Evolutionary conservation across 2,888 invertebrate genomes (phyloP).

Genomic region (Pilophorus perplexus): DNA sequence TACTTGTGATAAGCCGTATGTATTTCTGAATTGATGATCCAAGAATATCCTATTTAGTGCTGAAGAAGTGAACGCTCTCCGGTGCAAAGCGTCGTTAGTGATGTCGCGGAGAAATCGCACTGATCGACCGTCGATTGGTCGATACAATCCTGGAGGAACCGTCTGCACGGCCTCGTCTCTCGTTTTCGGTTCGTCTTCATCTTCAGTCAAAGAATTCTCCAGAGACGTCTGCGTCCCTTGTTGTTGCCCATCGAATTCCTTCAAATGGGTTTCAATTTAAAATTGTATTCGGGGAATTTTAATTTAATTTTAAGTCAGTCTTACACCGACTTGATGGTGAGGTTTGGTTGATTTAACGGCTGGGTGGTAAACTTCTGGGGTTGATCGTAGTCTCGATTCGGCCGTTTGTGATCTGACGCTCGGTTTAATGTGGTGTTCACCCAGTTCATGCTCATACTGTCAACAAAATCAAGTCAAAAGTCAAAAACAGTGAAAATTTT

Average conservation of each 20-base stretch:
- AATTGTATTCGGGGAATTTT: neutral
- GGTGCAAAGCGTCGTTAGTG: slow-evolving; percentile 59
- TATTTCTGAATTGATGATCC: slow-evolving; percentile 56
- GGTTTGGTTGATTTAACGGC: slow-evolving; percentile 12
- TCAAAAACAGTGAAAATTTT: no score
- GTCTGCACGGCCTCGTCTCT: slow-evolving; percentile 30
- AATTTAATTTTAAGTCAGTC: neutral
- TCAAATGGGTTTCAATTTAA: no score
- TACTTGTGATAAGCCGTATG: slow-evolving; percentile 55
- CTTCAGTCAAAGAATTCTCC: slow-evolving; percentile 44
- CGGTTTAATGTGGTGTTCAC: slow-evolving; percentile 14
- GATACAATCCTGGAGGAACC: slow-evolving; percentile 35
- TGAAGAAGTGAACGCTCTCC: slow-evolving; percentile 57
- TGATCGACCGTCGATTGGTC: slow-evolving; percentile 51
- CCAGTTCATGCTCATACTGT: slow-evolving; percentile 21
- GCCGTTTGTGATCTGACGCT: slow-evolving; percentile 3
- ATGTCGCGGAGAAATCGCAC: slow-evolving; percentile 55
- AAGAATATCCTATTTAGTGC: slow-evolving; percentile 57
- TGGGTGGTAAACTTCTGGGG: slow-evolving; percentile 28
- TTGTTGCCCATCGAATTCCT: slow-evolving; percentile 20
- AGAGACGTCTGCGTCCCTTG: slow-evolving; percentile 46
- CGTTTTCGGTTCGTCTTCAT: slow-evolving; percentile 8
- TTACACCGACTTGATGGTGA: neutral
- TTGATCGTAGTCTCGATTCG: slow-evolving; percentile 12
- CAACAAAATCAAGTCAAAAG: neutral